Evolutionary conservation across 2,797 vertebrate genomes (phyloP).

Genomic region (Chiloscyllium punctatum): DNA sequence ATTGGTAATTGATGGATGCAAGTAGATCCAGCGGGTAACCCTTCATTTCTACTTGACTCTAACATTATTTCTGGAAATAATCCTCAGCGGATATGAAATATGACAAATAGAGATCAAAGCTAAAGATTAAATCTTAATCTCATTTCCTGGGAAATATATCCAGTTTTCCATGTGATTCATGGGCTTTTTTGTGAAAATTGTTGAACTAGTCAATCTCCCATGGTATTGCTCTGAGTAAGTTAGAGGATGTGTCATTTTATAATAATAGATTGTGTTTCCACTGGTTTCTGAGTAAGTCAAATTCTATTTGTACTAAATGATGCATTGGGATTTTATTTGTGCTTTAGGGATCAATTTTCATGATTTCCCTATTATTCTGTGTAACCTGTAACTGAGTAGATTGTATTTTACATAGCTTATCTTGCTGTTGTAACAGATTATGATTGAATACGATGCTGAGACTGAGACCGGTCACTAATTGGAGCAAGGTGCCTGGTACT

Average conservation of each 20-base stretch:
- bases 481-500: neutral
- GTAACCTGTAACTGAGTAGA: neutral
- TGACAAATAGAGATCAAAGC: neutral
- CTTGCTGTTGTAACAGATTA: neutral
- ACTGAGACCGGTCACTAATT: neutral
- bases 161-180: neutral
- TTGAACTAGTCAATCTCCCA: neutral
- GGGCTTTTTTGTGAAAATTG: neutral
- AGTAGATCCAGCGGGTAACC: neutral
- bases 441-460: neutral
- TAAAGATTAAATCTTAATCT: neutral
- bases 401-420: neutral
- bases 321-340: neutral
- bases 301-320: neutral
- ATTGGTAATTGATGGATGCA: neutral
- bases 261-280: neutral
- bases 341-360: neutral
- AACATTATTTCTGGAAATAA: neutral
- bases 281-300: neutral
- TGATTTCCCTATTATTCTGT: neutral
- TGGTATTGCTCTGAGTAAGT: neutral
- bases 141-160: neutral
- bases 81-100: neutral
- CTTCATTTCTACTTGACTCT: neutral
- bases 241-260: neutral